Base-by-base conservation (phyloP, 1,140 invertebrate genomes). In the Pseudomyrmex flavicornis region DNA sequence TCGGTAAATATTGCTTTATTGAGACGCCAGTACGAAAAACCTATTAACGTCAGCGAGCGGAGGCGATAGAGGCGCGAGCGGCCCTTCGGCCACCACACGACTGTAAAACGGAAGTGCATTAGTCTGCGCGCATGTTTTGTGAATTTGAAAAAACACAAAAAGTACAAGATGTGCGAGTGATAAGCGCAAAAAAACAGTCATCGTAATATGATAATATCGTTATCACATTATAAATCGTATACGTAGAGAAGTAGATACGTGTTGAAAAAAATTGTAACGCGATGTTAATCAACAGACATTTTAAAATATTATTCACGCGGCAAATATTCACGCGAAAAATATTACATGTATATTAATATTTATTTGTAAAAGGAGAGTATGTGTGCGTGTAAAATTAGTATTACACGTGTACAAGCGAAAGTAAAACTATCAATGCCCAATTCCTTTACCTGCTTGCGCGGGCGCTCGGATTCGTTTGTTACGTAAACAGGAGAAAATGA, bases 1-100 rank as follows among this genome's bases (percentile, higher is more conserved):
- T 35, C 35, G 85, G 90, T 88, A 92, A 92, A 92, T 91, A 93
- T 93, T 91, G 92, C 70, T 92, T 92, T 92, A 93, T 93, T 90
- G 92, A 92, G 92, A 92, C 83, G 91, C 90, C 89, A 89, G 68
- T 80, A 90, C 58, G 82, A 82, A 90, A 88, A 90, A 89, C 86
- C 74, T 85, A 89, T 90, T 91, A 91, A 90, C 85, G 88, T 87
- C 88, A 76, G 15, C 62, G 22, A 52, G 56, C 75, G 62, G 44
- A 26, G 26, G 26, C 26, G 26, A 75, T 76, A 76, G 50, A 75
- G 61, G 61, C 61, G 44, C 61, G 44, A 65, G 26, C 69, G 15
- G 52, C 26, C 69, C 50, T 70, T 70, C 20, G 22, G 35, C 44
- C 22, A n/a, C 35, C 44, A 52, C 76, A 44, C 62, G 44, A 59